Percentiles rank a stretch among this genome's conserved stretches.
These are phyloP conservation scores for Clanis bilineata DNA, from an alignment of 2,888 invertebrate genomes.

Conservation along the genomic window DNA sequence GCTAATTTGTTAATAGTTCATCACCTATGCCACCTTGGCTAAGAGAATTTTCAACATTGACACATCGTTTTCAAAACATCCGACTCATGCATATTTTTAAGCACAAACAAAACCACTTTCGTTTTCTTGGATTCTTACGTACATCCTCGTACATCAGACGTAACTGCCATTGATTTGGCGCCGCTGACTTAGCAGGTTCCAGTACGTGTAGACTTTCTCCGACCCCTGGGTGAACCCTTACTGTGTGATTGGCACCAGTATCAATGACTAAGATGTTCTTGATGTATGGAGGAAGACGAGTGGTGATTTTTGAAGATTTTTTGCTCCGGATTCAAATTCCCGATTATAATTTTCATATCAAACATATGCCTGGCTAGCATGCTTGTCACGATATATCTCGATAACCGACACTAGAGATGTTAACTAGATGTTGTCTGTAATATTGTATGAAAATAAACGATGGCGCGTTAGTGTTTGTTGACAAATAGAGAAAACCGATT, in stretches of 20 bases:
- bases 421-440: too few species aligned
- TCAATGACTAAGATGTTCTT: background rate
- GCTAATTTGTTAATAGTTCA: background rate
- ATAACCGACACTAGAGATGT: too few species aligned
- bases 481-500: too few species aligned
- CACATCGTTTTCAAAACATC: background rate
- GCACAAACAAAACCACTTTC: slow-evolving; percentile 19
- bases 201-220: slow-evolving; percentile 49
- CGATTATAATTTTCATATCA: too few species aligned
- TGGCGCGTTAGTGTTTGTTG: too few species aligned
- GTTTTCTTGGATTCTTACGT: slow-evolving; percentile 20
- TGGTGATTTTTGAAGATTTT: background rate
- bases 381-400: too few species aligned
- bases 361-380: too few species aligned
- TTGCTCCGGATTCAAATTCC: too few species aligned
- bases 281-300: background rate
- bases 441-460: too few species aligned
- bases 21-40: background rate
- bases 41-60: background rate
- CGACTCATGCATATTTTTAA: slow-evolving; percentile 1
- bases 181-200: slow-evolving; percentile 7
- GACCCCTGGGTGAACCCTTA: slow-evolving; percentile 37
- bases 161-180: slow-evolving; percentile 6
- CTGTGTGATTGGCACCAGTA: slow-evolving; percentile 47
- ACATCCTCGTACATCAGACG: background rate